phyloP scores from a whole-genome alignment of 2,888 invertebrate species.

The Ferrisia virgata region DNA sequence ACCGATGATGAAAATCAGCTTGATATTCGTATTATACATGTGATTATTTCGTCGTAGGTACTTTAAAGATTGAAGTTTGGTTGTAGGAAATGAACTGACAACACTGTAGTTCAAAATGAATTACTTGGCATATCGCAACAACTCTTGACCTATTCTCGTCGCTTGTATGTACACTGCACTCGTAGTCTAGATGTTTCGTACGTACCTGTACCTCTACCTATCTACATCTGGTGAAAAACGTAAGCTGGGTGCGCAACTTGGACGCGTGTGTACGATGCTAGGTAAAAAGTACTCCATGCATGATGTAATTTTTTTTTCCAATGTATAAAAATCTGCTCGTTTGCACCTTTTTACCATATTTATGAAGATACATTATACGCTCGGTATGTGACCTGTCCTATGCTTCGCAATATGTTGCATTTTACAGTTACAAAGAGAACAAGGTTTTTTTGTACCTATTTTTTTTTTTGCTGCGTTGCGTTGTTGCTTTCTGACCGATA shows the following conservation, averaged over 20 bases:
- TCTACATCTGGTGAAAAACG: too few species aligned
- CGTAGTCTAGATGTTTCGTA: too few species aligned
- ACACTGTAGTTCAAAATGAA: background rate
- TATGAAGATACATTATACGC: background rate
- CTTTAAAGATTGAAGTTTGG: background rate
- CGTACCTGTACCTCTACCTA: too few species aligned
- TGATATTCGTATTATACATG: background rate
- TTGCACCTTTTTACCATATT: background rate
- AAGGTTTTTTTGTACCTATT: too few species aligned
- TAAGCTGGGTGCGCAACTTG: background rate
- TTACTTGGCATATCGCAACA: background rate
- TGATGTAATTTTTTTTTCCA: background rate
- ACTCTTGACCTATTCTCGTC: constrained; percentile 1
- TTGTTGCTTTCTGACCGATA: background rate
- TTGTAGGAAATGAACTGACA: background rate
- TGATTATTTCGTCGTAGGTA: background rate
- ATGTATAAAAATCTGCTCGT: background rate
- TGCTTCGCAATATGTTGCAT: background rate
- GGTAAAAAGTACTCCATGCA: background rate
- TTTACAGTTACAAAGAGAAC: background rate
- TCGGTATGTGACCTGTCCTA: background rate
- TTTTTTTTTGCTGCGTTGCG: background rate
- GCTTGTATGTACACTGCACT: background rate
- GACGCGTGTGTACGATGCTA: background rate
- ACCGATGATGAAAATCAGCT: too few species aligned